Evolutionary conservation across 2,797 vertebrate genomes (phyloP).

Genomic region (Arnoldichthys spilopterus): DNA sequence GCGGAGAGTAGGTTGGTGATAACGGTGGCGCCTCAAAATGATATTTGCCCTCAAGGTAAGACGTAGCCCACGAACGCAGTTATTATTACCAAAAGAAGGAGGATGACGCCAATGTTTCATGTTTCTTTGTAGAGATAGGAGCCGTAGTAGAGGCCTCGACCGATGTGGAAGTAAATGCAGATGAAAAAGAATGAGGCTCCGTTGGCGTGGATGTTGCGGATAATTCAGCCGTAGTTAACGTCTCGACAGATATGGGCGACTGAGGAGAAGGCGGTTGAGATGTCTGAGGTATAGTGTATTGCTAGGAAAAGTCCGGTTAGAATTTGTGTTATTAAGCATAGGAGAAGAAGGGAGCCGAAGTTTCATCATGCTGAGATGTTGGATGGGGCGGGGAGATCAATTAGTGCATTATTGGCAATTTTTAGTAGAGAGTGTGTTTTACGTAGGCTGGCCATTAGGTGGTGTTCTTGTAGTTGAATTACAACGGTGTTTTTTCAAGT

Average conservation of each 20-base stretch:
- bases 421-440: constrained; percentile 63
- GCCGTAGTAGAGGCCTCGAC: constrained; percentile 41
- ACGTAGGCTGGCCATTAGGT: constrained; percentile 61
- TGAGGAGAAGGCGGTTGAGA: constrained; percentile 43
- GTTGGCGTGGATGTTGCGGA: constrained; percentile 55
- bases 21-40: too few relatives aligned
- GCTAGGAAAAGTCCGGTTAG: constrained; percentile 50
- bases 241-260: constrained; percentile 60
- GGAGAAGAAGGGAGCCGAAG: constrained; percentile 51
- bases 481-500: constrained; percentile 71
- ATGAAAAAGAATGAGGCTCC: constrained; percentile 68
- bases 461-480: constrained; percentile 66
- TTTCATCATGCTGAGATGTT: constrained; percentile 69
- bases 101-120: constrained; percentile 46
- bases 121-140: constrained; percentile 63
- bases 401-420: constrained; percentile 51
- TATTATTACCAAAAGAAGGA: constrained; percentile 34
- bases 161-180: constrained; percentile 58
- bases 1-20: too few relatives aligned
- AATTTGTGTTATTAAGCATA: constrained; percentile 40
- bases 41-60: constrained; percentile 58
- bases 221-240: constrained; percentile 59
- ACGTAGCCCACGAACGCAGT: constrained; percentile 70
- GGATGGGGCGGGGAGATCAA: constrained; percentile 22
- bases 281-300: constrained; percentile 63